Base-by-base conservation (phyloP, 2,888 invertebrate species). In the Cosmopolites sordidus region DNA sequence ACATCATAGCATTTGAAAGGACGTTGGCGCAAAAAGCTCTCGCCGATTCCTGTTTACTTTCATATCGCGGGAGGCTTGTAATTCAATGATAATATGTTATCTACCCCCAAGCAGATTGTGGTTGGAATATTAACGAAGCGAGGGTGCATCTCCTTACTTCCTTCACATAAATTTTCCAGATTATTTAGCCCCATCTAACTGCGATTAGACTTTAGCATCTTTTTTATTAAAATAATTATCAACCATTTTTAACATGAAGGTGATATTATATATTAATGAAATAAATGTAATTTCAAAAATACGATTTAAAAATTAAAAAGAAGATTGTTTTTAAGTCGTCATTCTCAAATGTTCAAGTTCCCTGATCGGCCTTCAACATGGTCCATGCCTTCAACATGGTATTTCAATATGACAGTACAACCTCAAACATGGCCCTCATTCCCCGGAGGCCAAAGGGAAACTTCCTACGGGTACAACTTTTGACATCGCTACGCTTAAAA, bases 41-140 rank as follows among this genome's bases (percentile, higher is more conserved):
- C 5, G 33, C n/a, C 33, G n/a, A 33, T 62, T 62, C 61, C 55
- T 67, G 66, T 67, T 67, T 67, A 64, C 65, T 66, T 60, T 61
- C 58, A 53, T 62, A 64, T 60, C 62, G 63, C 62, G 59, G 59
- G 62, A 60, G 67, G 66, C 64, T 68, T 66, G 68, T 69, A 69
- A 69, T 69, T 68, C 69, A 67, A 65, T 65, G 69, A 69, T 69
- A 67, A 69, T 67, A 66, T 65, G 67, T 68, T 69, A 69, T 69
- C 69, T 69, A 67, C 68, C 69, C 69, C 51, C 56, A 53, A 68
- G 64, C 69, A 69, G 69, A 68, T 69, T 69, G 69, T 62, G 68
- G 68, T 56, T 63, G 61, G 67, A 64, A 68, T 69, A 67, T 64
- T 64, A 65, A 64, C 61, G 63, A 64, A 60, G 48, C 50, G 53